Base-by-base conservation (phyloP, 1,140 invertebrate genomes). In the Tribolium madens region DNA sequence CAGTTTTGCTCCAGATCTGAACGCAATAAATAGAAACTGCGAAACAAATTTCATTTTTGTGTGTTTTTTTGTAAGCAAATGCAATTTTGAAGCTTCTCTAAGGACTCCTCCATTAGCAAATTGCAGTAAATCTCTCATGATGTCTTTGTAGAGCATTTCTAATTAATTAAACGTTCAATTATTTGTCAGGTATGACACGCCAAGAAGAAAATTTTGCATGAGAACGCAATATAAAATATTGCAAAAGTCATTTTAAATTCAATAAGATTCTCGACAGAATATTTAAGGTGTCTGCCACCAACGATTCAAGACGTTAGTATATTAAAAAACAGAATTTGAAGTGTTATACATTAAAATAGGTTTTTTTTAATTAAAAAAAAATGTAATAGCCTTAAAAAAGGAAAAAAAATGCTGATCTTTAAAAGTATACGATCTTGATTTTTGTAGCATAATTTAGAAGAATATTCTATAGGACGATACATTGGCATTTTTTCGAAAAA, bases 241-340 rank as follows among this genome's bases (percentile, higher is more conserved):
- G 31, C n/a, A 26, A 36, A 14, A 64, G 26, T 64, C 21, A 33
- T 64, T 64, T 64, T 64, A 64, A 64, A 64, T 64, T 64, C 26
- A 36, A 64, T 64, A 64, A 64, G 13, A 57, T 57, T 26, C 18
- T 7, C 26, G n/a, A n/a, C n/a, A n/a, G n/a, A n/a, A n/a, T n/a
- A n/a, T n/a, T n/a, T n/a, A n/a, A n/a, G n/a, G n/a, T n/a, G n/a
- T n/a, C n/a, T n/a, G n/a, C n/a, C n/a, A n/a, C n/a, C n/a, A n/a
- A n/a, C n/a, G n/a, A n/a, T n/a, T n/a, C n/a, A n/a, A n/a, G n/a
- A n/a, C n/a, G n/a, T n/a, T n/a, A n/a, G n/a, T n/a, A n/a, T n/a
- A n/a, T n/a, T n/a, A n/a, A n/a, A n/a, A n/a, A n/a, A n/a, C n/a
- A n/a, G n/a, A n/a, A n/a, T n/a, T n/a, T n/a, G n/a, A n/a, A n/a